Evolutionary conservation across 2,888 invertebrate species (phyloP).

Genomic region (Xestia xanthographa): DNA sequence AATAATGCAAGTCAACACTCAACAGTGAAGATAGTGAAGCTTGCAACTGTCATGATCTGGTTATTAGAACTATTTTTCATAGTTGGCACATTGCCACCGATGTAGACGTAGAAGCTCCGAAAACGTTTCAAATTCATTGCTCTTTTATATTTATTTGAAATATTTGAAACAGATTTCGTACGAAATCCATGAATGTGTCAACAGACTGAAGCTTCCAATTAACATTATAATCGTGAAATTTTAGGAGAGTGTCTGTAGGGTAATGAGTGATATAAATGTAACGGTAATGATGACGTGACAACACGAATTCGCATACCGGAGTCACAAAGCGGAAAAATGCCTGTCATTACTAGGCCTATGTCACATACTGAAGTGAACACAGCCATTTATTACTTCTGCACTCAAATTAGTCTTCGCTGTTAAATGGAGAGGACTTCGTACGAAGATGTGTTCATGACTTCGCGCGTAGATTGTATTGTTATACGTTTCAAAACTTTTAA

Average conservation of each 20-base stretch:
- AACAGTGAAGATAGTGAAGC: constrained; percentile 8
- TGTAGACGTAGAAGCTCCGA: constrained; percentile 41
- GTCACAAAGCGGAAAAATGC: constrained; percentile 16
- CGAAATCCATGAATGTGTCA: constrained; percentile 58
- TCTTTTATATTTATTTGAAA: constrained; percentile 56
- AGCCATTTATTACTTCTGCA: constrained; percentile 17
- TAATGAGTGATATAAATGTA: constrained; percentile 46
- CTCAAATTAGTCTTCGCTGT: constrained; percentile 4
- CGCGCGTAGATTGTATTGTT: neutral
- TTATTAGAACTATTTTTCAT: constrained; percentile 51
- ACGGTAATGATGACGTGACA: constrained; percentile 23
- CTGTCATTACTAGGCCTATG: constrained; percentile 33
- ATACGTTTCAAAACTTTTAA: neutral
- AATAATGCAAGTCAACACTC: constrained; percentile 29
- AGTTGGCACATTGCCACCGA: constrained; percentile 61
- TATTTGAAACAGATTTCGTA: constrained; percentile 56
- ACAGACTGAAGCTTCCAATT: constrained; percentile 39
- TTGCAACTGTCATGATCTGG: constrained; percentile 38
- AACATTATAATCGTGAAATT: constrained; percentile 48
- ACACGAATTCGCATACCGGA: constrained; percentile 35
- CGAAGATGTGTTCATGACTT: constrained; percentile 4
- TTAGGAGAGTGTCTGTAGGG: constrained; percentile 20
- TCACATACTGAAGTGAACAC: constrained; percentile 22
- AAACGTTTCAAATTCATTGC: constrained; percentile 60
- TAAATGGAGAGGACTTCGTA: constrained; percentile 12